These are phyloP conservation scores for Lithosia quadra DNA, from an alignment of 2,888 invertebrate genomes.

Conservation along the genomic window DNA sequence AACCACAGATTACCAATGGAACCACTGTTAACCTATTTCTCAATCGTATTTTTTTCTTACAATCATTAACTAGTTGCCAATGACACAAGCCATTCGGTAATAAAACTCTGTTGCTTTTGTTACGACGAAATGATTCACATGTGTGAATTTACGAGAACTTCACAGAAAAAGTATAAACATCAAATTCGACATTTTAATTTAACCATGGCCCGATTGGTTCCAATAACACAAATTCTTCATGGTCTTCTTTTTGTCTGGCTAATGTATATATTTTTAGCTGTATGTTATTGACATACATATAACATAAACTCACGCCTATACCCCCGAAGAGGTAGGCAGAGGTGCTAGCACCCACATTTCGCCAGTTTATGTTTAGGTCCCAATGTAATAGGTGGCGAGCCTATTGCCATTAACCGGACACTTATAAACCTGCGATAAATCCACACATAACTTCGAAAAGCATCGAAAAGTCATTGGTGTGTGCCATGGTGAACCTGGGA, in stretches of 20 bases:
- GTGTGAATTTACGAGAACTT: constrained; percentile 7
- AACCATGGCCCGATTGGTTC: constrained; percentile 16
- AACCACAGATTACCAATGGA: background rate
- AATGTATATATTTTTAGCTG: background rate
- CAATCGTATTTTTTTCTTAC: constrained; percentile 20
- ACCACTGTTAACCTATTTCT: constrained; percentile 42
- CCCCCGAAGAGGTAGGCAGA: too few species aligned
- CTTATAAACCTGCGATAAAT: too few species aligned
- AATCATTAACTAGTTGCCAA: constrained; percentile 15
- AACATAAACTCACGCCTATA: too few species aligned
- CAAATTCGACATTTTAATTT: constrained; percentile 3
- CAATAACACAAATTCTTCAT: background rate
- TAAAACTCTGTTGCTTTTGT: constrained; percentile 27
- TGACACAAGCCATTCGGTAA: constrained; percentile 26
- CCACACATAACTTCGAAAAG: too few species aligned
- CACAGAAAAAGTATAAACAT: constrained; percentile 20
- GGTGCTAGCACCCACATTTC: too few species aligned
- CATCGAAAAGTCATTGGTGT: too few species aligned
- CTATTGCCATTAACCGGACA: too few species aligned
- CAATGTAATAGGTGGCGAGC: too few species aligned
- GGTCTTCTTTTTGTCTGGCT: constrained; percentile 1
- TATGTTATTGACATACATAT: too few species aligned
- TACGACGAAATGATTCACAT: constrained; percentile 20
- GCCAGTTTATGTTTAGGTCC: too few species aligned
- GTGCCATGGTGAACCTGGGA: too few species aligned